Percentiles rank a stretch among this genome's conserved stretches.
phyloP scores from a whole-genome alignment of 1,140 invertebrate genomes.

The Drosophila leontia region DNA sequence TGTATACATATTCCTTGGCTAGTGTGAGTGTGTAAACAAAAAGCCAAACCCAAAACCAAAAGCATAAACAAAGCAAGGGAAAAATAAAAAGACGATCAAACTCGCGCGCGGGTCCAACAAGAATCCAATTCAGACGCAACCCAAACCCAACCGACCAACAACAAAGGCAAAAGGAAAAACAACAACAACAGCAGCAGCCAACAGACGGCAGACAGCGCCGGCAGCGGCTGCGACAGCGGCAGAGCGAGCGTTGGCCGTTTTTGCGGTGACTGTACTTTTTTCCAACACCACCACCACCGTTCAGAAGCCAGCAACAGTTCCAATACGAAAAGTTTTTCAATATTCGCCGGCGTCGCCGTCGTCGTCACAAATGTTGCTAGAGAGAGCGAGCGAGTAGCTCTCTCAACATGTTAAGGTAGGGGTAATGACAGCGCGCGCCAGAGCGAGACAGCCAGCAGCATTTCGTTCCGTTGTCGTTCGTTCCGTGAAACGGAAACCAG shows the following conservation, averaged over 20 bases:
- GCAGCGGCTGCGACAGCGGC: slow-evolving; percentile 45
- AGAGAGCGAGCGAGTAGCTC: slow-evolving; percentile 27
- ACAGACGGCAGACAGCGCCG: slow-evolving; percentile 33
- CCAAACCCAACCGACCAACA: slow-evolving; percentile 53
- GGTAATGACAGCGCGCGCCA: slow-evolving; percentile 15
- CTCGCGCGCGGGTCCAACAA: slow-evolving; percentile 69
- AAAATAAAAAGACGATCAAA: slow-evolving; percentile 73
- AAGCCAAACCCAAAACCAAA: slow-evolving; percentile 53
- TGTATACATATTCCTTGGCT: neutral
- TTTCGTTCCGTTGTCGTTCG: slow-evolving; percentile 40
- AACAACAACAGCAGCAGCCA: slow-evolving; percentile 34
- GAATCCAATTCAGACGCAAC: slow-evolving; percentile 70
- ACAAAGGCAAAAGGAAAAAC: slow-evolving; percentile 30
- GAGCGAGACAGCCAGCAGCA: slow-evolving; percentile 25
- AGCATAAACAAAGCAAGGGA: slow-evolving; percentile 44
- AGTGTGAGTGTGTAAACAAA: slow-evolving; percentile 55
- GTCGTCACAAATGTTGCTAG: slow-evolving; percentile 78
- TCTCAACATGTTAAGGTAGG: slow-evolving; percentile 20
- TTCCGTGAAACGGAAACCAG: slow-evolving; percentile 71
- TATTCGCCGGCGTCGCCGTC: slow-evolving; percentile 72
- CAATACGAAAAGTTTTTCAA: slow-evolving; percentile 81
- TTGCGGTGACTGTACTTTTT: slow-evolving; percentile 83
- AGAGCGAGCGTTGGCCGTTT: slow-evolving; percentile 56
- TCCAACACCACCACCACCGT: slow-evolving; percentile 48
- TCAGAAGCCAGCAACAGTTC: slow-evolving; percentile 77